Percentiles rank a stretch among this genome's conserved stretches.
Evolutionary conservation across 1,140 invertebrate genomes (phyloP).

Genomic region (Drosophila ogumai): DNA sequence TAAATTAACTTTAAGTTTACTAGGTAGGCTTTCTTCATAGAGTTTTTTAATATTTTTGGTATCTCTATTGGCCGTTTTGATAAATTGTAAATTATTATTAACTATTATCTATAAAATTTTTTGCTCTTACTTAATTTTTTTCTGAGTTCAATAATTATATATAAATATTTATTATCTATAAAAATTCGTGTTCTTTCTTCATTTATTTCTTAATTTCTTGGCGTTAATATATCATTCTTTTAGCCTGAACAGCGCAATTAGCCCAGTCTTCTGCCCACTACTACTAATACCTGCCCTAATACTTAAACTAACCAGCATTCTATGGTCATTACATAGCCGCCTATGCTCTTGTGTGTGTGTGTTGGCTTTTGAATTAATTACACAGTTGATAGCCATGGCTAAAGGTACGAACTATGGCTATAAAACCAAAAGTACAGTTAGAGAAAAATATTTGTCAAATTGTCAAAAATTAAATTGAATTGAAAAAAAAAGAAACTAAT

Average conservation of each 20-base stretch:
- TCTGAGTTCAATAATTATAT: background rate
- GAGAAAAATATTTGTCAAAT: background rate
- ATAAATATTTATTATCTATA: background rate
- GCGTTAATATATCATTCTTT: background rate
- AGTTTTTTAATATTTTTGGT: background rate
- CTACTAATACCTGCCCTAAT: background rate
- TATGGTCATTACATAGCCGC: conserved; percentile 37
- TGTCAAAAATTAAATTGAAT: background rate
- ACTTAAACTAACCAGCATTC: conserved; percentile 15
- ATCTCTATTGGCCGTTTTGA: background rate
- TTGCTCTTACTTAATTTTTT: background rate
- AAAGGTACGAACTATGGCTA: conserved; percentile 26
- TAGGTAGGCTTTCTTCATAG: background rate
- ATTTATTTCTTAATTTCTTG: background rate
- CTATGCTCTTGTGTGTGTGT: conserved; percentile 41
- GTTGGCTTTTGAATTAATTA: conserved; percentile 74
- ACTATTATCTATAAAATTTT: background rate
- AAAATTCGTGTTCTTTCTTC: no score
- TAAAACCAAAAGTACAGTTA: conserved; percentile 4
- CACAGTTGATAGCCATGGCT: conserved; percentile 61
- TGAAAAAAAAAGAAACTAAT: background rate
- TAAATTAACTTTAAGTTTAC: background rate
- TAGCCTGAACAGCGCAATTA: conserved; percentile 7
- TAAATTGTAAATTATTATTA: background rate
- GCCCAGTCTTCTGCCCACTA: conserved; percentile 16